Evolutionary conservation across 2,797 vertebrate genomes (phyloP), one percentile per base, ranked within the genome.

Genomic region (Myoxocephalus aenaeus): DNA sequence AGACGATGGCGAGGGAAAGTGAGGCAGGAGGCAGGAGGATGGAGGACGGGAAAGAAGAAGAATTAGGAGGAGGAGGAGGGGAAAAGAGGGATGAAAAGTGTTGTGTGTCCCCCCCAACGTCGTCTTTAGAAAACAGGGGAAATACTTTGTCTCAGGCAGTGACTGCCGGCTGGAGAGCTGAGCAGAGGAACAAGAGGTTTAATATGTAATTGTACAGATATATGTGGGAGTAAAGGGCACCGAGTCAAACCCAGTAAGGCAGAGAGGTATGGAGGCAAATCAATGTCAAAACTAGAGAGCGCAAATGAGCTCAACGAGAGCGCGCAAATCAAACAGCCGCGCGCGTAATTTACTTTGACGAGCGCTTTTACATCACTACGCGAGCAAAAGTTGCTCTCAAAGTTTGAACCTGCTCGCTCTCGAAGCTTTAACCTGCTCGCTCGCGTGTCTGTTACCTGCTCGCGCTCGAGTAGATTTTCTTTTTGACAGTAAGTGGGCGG

Each of bases 1-100:
- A 81, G 82, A 78, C 59, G n/a, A 65, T 70, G 81, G 81, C 58
- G 70, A 85, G 77, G 75, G 72, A 70, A 68, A 75, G 76, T 29
- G 59, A 79, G 56, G 81, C 65, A 61, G 50, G 73, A 79, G 75
- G 70, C 61, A 69, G 70, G 76, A 85, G 75, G 84, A 72, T 8
- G 69, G 53, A 34, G 71, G 63, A 63, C 67, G 46, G 17, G 2
- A 3, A 32, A 10, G 51, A 46, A 61, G 38, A 58, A 57, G 32
- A 0, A 27, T 1, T 1, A 48, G 56, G 17, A 64, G 36, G 44
- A 58, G 29, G 56, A 58, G 54, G n/a, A 56, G 34, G 46, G 62
- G 56, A 34, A 22, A 36, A 20, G 59, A 68, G 40, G 56, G 38
- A 17, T 73, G 61, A 74, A 25, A 81, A 79, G 69, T 59, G 77